Conservation (phyloP, 2,888 invertebrate genomes). For the Latheticus oryzae region DNA sequence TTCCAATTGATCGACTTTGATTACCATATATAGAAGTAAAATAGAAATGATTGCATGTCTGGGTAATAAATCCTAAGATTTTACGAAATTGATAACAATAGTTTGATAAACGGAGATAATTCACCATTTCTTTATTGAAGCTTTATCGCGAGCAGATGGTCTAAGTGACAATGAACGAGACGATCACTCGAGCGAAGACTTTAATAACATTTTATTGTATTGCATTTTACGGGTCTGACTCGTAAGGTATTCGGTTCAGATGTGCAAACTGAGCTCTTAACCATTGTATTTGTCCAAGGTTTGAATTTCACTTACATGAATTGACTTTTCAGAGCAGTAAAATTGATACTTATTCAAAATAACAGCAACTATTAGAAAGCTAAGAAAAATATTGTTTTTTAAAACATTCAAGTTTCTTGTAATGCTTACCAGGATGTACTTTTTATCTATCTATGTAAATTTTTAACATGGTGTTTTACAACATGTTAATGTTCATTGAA, state of each 20-base stretch:
- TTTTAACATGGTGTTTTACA: too few relatives aligned
- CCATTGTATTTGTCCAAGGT: too few relatives aligned
- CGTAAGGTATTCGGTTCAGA: conserved; percentile 1
- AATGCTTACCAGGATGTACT: too few relatives aligned
- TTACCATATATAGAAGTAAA: too few relatives aligned
- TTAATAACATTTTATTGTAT: conserved; percentile 21
- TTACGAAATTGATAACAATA: conserved; percentile 5
- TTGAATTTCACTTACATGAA: background rate
- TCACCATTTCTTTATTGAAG: too few relatives aligned
- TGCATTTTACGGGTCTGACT: conserved; percentile 15
- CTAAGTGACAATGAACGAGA: conserved; percentile 21
- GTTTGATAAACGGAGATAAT: background rate
- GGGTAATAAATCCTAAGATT: background rate
- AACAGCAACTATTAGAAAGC: background rate
- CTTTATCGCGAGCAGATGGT: conserved; percentile 19
- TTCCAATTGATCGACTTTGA: too few relatives aligned
- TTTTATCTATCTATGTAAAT: too few relatives aligned
- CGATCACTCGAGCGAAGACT: conserved; percentile 23
- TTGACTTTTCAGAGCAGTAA: too few relatives aligned
- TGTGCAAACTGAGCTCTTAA: too few relatives aligned
- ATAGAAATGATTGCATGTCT: background rate
- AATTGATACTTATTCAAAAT: too few relatives aligned
- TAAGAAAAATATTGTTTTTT: too few relatives aligned
- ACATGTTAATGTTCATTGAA: conserved; percentile 15
- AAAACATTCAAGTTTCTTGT: too few relatives aligned